Evolutionary conservation across 2,888 invertebrate genomes (phyloP), one percentile per base, ranked within the genome.

Genomic region (Gastracanthus pulcherrimus): DNA sequence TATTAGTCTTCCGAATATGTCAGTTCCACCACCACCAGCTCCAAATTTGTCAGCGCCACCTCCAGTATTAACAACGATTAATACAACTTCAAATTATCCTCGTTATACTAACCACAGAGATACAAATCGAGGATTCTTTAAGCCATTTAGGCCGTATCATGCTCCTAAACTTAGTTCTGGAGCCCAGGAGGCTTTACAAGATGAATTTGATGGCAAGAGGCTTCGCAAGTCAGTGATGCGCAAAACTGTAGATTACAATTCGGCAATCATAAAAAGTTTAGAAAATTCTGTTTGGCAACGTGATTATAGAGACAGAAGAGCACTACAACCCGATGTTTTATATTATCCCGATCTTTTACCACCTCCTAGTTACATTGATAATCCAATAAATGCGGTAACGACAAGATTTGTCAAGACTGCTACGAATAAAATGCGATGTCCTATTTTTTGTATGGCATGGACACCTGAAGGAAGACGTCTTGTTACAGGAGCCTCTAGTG

Each of bases 371-470:
- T 97, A 98, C 90, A 94, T 96, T 70, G 97, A 99, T 90, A 98
- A 98, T 92, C 98, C 99, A 3, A 98, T 98, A 86, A 99, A 99
- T 93, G 97, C 98, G 85, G 98, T 98, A 16, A 97, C 98, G 4
- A 97, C 97, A 60, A 94, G 98, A 89, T 99, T 99, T 92, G 99
- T 99, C 7, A 97, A 99, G 92, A 98, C 99, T n/a, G 99, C 99
- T 9, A 99, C 99, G 76, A 99, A 99, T 92, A 99, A 99, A 94
- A 98, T 99, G 96, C 94, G 99, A 86, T 99, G 99, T 93, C 99
- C 99, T 0, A 98, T 99, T 88, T 99, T 99, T 92, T 98, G 98
- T 88, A 96, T 99, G 90, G 98, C 98, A 16, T 99, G 99, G 99
- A 99, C 99, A 6, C 99, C 99, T 0, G 99, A 99, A 92, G 99